Conservation (phyloP, 2,113 vertebrate species). For the Clarias magur region DNA sequence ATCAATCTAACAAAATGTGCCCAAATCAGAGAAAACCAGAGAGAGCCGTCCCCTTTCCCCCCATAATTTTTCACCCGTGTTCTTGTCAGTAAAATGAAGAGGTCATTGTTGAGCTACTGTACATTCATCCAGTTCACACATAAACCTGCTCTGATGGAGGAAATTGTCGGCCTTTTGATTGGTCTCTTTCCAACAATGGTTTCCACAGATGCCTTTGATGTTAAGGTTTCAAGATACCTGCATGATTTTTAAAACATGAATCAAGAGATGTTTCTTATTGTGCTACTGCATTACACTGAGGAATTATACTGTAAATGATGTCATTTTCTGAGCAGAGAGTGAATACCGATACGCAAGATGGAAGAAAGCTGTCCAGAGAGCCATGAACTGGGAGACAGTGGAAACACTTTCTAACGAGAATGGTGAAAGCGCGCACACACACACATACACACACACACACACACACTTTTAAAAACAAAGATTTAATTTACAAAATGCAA, state of each 20-base stretch:
- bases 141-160: not conserved
- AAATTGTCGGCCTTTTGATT: not conserved
- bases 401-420: slow-evolving; percentile 73
- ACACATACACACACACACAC: slow-evolving; percentile 18
- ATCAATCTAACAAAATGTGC: not conserved
- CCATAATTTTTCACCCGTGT: too few species aligned
- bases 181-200: not conserved
- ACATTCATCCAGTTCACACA: not conserved
- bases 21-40: not conserved
- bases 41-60: too few species aligned
- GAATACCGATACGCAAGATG: slow-evolving; percentile 89
- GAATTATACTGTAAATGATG: not conserved
- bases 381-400: slow-evolving; percentile 90
- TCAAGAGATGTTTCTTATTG: not conserved
- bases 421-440: slow-evolving; percentile 50
- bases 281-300: not conserved
- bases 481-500: too few species aligned
- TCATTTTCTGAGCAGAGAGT: slow-evolving; percentile 76
- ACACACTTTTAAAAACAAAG: not conserved
- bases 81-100: not conserved
- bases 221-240: not conserved
- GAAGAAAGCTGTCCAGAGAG: slow-evolving; percentile 94
- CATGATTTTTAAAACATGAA: not conserved
- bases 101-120: not conserved
- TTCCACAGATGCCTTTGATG: not conserved